Conservation (phyloP, 2,113 vertebrate species). For the Corydoras sp. region DNA sequence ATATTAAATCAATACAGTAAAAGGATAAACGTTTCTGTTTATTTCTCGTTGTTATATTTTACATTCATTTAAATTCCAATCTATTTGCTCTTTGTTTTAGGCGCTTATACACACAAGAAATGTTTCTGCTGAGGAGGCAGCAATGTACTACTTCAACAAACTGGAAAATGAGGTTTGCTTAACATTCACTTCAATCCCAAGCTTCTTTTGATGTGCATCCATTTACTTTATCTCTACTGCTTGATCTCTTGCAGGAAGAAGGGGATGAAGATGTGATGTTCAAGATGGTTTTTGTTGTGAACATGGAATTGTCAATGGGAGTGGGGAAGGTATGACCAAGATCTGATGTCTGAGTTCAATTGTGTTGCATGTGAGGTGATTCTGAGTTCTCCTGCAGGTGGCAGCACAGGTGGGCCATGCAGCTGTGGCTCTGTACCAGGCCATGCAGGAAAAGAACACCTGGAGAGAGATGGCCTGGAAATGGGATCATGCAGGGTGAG, state of each 20-base stretch:
- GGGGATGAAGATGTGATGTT: conserved; percentile 64
- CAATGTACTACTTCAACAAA: conserved; percentile 80
- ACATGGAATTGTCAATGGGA: conserved; percentile 77
- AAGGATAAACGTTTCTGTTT: neutral
- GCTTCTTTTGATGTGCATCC: conserved; percentile 45
- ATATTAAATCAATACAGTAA: neutral
- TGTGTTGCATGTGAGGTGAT: neutral
- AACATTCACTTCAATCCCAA: conserved; percentile 51
- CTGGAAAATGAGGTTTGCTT: conserved; percentile 71
- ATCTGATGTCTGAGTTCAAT: neutral
- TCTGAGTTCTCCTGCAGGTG: conserved; percentile 55
- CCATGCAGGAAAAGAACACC: conserved; percentile 68
- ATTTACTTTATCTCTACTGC: conserved; percentile 36
- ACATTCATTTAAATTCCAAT: neutral
- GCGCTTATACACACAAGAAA: conserved; percentile 73
- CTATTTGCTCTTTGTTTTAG: conserved; percentile 44
- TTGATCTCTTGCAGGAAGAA: conserved; percentile 50
- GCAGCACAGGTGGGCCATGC: conserved; percentile 76
- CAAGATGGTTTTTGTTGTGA: conserved; percentile 81
- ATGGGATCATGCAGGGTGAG: conserved; percentile 76
- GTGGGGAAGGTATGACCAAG: conserved; percentile 65
- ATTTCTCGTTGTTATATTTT: neutral
- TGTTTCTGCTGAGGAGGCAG: conserved; percentile 74
- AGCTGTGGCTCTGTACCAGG: conserved; percentile 73
- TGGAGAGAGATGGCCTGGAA: conserved; percentile 72